Conservation (phyloP, 2,888 invertebrate genomes). For the Altica lythri region DNA sequence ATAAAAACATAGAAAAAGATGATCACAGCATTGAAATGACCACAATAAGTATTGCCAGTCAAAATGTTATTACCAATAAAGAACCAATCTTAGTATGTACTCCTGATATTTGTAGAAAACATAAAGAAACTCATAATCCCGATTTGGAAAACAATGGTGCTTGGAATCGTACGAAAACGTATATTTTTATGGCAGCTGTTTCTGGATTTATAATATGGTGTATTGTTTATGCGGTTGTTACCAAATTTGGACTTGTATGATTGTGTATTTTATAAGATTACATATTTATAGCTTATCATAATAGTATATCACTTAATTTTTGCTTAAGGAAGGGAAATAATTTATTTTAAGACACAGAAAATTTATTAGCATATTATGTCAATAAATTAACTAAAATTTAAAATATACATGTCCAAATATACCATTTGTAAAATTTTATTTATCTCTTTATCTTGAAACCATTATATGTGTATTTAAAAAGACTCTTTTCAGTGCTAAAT, state of each 20-base stretch:
- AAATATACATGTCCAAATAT: not conserved
- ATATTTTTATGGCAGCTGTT: conserved; percentile 58
- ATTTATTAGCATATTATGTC: not conserved
- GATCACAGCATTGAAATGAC: too few species aligned
- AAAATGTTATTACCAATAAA: too few species aligned
- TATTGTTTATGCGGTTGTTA: conserved; percentile 54
- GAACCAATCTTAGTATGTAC: too few species aligned
- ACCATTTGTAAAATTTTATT: too few species aligned
- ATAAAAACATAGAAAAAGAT: too few species aligned
- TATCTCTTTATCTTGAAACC: conserved; percentile 43
- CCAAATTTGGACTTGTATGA: conserved; percentile 23
- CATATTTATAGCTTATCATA: not conserved
- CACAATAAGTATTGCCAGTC: too few species aligned
- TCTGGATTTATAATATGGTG: conserved; percentile 59
- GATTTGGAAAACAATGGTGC: conserved; percentile 58
- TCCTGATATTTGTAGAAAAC: too few species aligned
- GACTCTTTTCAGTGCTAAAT: conserved; percentile 67
- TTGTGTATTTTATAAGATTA: not conserved
- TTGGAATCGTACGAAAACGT: conserved; percentile 60
- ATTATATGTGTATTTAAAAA: conserved; percentile 52
- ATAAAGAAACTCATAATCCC: too few species aligned
- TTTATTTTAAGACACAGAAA: too few species aligned
- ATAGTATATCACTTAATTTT: not conserved
- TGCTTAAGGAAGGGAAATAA: too few species aligned
- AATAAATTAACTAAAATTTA: not conserved